phyloP scores from a whole-genome alignment of 2,888 invertebrate species.

The Rhamnusium bicolor region DNA sequence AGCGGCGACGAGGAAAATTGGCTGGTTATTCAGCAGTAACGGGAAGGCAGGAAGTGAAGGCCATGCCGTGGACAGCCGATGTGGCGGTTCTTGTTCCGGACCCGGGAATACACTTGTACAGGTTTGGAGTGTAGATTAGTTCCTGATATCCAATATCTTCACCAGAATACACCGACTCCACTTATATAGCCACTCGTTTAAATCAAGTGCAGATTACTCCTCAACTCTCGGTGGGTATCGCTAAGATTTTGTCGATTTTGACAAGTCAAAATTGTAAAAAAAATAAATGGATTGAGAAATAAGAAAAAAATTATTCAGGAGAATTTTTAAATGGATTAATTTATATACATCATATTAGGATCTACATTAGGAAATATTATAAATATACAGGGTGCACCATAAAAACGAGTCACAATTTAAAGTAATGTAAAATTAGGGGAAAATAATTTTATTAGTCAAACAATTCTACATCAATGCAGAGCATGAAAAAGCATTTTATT shows the following conservation, averaged over 20 bases:
- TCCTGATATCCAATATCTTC: constrained; percentile 48
- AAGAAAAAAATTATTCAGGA: too few species aligned
- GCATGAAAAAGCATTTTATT: too few species aligned
- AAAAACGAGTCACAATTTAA: too few species aligned
- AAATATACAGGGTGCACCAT: too few species aligned
- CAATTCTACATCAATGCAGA: too few species aligned
- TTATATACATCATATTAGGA: too few species aligned
- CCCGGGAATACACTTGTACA: constrained; percentile 39
- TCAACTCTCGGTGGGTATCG: neutral
- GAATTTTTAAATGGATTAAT: too few species aligned
- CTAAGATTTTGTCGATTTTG: constrained; percentile 9
- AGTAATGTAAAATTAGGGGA: too few species aligned
- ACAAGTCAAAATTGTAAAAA: neutral
- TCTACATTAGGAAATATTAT: too few species aligned
- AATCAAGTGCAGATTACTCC: constrained; percentile 59
- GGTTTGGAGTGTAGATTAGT: constrained; percentile 52
- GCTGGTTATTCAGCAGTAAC: constrained; percentile 13
- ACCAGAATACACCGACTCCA: constrained; percentile 41
- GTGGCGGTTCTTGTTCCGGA: constrained; percentile 28
- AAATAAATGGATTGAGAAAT: neutral
- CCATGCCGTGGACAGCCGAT: constrained; percentile 15
- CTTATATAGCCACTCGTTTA: constrained; percentile 52
- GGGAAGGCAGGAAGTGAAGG: constrained; percentile 21
- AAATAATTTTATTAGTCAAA: too few species aligned
- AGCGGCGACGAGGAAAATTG: constrained; percentile 30